Percentiles rank a stretch among this genome's conserved stretches.
Conservation (phyloP, 2,888 invertebrate species). For the Lasioglossum calceatum region DNA sequence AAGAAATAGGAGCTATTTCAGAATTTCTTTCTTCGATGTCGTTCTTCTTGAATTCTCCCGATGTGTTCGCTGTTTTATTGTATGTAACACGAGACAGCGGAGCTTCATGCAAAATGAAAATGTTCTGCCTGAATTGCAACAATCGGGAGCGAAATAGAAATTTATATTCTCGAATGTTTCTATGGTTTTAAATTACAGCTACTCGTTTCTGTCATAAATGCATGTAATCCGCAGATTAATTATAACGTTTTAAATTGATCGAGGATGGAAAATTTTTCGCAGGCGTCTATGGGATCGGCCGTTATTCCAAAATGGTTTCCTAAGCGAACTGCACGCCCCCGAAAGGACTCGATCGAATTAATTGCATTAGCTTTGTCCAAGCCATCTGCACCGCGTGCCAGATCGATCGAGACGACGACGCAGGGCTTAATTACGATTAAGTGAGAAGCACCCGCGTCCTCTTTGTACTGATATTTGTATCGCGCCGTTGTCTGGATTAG, state of each 20-base stretch:
- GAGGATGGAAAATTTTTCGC: not conserved
- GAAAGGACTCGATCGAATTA: constrained; percentile 10
- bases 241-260: not conserved
- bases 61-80: no score
- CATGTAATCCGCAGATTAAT: no score
- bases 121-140: no score
- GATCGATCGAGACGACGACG: constrained; percentile 42
- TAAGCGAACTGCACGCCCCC: not conserved
- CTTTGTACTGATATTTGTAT: constrained; percentile 55
- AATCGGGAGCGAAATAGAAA: no score
- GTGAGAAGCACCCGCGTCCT: constrained; percentile 41
- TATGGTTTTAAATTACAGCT: no score
- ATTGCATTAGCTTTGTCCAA: not conserved
- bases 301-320: not conserved
- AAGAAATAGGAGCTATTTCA: no score
- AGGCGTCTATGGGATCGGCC: not conserved
- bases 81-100: no score
- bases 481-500: constrained; percentile 48
- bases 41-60: no score
- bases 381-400: not conserved
- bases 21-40: no score
- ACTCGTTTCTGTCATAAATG: no score
- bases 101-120: no score
- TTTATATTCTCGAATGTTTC: no score
- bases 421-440: constrained; percentile 57